phyloP scores from a whole-genome alignment of 2,113 vertebrate genomes.

The Axis porcinus region DNA sequence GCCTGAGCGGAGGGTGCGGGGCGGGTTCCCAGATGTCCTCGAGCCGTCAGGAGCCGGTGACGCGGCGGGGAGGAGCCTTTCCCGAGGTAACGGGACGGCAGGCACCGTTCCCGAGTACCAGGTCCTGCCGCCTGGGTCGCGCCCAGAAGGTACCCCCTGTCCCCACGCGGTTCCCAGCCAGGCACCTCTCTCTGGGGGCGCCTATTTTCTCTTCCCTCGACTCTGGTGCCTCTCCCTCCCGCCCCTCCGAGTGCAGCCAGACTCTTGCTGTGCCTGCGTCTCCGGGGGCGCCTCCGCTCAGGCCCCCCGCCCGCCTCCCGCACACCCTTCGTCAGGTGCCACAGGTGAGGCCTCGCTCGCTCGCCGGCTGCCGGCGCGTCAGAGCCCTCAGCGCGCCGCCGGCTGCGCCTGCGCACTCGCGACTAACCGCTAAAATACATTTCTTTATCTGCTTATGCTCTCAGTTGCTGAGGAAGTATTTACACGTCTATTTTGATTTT shows the following conservation, averaged over 20 bases:
- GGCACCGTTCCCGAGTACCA: background rate
- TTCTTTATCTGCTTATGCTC: background rate
- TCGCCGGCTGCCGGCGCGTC: background rate
- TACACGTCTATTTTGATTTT: background rate
- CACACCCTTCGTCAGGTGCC: background rate
- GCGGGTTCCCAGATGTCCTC: background rate
- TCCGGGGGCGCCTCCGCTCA: background rate
- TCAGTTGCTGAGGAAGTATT: background rate
- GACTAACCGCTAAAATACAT: background rate
- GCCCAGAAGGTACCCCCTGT: too few relatives aligned
- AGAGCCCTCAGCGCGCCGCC: background rate
- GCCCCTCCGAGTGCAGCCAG: background rate
- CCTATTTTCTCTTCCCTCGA: background rate
- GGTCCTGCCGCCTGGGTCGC: background rate
- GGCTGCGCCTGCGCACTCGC: background rate
- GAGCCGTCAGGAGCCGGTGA: accelerated
- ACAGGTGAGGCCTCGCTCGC: background rate
- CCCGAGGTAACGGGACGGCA: background rate
- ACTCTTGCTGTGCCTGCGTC: background rate
- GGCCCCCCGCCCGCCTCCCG: background rate
- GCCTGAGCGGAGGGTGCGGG: background rate
- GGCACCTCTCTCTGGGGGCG: background rate
- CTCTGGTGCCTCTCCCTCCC: background rate
- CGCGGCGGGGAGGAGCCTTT: background rate
- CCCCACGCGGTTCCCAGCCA: background rate